Conservation (phyloP, 2,888 invertebrate genomes). For the Perizoma flavofasciatum region DNA sequence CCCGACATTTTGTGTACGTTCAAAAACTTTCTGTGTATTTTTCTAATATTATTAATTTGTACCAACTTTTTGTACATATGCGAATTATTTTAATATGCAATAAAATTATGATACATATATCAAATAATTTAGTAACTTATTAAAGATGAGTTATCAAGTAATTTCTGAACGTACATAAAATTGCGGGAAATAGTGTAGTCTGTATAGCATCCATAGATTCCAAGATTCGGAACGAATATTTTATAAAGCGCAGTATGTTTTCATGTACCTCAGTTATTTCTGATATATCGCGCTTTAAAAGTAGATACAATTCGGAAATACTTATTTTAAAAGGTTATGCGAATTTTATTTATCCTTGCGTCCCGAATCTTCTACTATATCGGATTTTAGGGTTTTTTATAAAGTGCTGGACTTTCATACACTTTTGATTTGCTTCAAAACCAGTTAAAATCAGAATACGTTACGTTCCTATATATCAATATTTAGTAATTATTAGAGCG, state of each 20-base stretch:
- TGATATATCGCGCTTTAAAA: slow-evolving; percentile 1
- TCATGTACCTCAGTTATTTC: not conserved
- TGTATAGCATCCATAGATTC: slow-evolving; percentile 41
- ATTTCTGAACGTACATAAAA: slow-evolving; percentile 38
- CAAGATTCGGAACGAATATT: slow-evolving; percentile 35
- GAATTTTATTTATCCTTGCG: not conserved
- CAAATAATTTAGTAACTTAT: slow-evolving; percentile 6
- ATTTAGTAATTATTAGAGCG: too few species aligned
- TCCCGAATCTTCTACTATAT: not conserved
- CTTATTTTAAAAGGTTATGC: slow-evolving; percentile 3
- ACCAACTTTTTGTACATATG: slow-evolving; percentile 19
- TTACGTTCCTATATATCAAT: too few species aligned
- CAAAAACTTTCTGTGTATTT: slow-evolving; percentile 27
- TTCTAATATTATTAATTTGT: slow-evolving; percentile 26
- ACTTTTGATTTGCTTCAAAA: not conserved
- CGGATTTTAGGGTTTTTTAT: not conserved
- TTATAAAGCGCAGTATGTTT: not conserved
- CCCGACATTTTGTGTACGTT: slow-evolving; percentile 38
- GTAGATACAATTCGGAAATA: not conserved
- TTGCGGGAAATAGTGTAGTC: slow-evolving; percentile 38
- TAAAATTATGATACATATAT: slow-evolving; percentile 14
- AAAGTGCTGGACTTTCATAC: slow-evolving; percentile 10
- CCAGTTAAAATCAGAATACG: too few species aligned
- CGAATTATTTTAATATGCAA: slow-evolving; percentile 20
- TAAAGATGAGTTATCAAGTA: slow-evolving; percentile 12